Conservation (phyloP, 1,140 invertebrate species). For the Bilobella aurantiaca region DNA sequence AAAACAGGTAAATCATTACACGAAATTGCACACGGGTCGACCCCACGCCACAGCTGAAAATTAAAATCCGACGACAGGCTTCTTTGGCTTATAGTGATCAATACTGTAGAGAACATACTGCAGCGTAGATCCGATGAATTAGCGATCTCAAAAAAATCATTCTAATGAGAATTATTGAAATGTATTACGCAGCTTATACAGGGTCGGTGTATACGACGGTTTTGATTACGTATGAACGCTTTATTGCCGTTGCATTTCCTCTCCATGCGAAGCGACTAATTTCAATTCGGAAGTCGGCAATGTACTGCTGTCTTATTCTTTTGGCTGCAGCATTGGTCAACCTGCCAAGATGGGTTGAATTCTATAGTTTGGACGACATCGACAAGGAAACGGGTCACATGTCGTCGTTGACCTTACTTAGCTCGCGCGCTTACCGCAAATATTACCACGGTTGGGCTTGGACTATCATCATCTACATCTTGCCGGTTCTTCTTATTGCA, state of each 20-base stretch:
- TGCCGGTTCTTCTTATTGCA: neutral
- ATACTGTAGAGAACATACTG: too few relatives aligned
- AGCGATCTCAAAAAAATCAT: neutral
- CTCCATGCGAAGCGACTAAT: neutral
- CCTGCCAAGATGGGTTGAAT: slow-evolving; percentile 1
- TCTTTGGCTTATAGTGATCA: too few relatives aligned
- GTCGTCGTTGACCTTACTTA: neutral
- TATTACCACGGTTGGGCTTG: neutral
- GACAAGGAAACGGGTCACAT: neutral
- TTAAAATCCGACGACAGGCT: too few relatives aligned
- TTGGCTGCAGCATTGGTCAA: neutral
- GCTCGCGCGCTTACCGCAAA: neutral
- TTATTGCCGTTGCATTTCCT: neutral
- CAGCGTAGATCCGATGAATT: too few relatives aligned
- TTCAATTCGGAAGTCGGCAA: neutral
- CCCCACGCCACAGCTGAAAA: too few relatives aligned
- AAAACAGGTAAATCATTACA: slow-evolving; percentile 1
- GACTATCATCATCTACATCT: neutral
- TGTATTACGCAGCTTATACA: neutral
- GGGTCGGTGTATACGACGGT: neutral
- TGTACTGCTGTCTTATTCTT: neutral
- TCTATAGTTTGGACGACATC: neutral
- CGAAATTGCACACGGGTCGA: neutral
- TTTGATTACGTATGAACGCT: neutral
- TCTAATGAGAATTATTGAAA: neutral